A percentile compares a stretch with the other conserved stretches of the same genome.
phyloP scores from a whole-genome alignment of 2,113 vertebrate genomes.

The Aleadryas rufinucha region DNA sequence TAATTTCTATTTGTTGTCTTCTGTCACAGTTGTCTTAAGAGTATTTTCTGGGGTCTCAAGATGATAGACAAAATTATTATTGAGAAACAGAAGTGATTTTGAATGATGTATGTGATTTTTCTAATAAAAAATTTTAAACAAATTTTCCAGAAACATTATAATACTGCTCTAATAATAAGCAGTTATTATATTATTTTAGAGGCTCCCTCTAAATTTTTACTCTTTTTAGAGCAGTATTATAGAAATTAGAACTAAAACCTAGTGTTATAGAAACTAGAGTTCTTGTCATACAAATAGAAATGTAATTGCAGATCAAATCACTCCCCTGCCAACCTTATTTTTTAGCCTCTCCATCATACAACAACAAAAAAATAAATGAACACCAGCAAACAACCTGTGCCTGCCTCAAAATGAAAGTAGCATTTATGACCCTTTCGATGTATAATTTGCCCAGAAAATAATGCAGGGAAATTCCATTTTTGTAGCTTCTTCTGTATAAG shows the following conservation, averaged over 20 bases:
- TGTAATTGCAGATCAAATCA: background rate
- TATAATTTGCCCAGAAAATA: background rate
- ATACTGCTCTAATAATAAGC: background rate
- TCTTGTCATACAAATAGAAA: background rate
- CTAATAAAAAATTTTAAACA: background rate
- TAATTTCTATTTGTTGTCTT: background rate
- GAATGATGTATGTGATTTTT: background rate
- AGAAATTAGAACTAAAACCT: background rate
- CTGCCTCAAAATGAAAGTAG: background rate
- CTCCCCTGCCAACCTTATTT: background rate
- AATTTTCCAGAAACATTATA: background rate
- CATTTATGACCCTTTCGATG: background rate
- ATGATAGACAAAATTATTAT: background rate
- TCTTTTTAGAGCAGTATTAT: background rate
- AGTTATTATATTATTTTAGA: background rate
- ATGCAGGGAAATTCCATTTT: background rate
- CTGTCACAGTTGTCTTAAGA: background rate
- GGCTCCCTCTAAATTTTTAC: background rate
- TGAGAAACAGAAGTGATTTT: background rate
- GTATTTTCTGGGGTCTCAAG: background rate
- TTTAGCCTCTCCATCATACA: background rate
- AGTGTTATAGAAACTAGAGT: background rate
- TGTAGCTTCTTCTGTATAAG: background rate
- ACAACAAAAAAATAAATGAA: background rate
- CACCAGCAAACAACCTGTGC: background rate